Percentiles rank a stretch among this genome's conserved stretches.
phyloP scores from a whole-genome alignment of 2,888 invertebrate species.

The Galerucella pusilla region DNA sequence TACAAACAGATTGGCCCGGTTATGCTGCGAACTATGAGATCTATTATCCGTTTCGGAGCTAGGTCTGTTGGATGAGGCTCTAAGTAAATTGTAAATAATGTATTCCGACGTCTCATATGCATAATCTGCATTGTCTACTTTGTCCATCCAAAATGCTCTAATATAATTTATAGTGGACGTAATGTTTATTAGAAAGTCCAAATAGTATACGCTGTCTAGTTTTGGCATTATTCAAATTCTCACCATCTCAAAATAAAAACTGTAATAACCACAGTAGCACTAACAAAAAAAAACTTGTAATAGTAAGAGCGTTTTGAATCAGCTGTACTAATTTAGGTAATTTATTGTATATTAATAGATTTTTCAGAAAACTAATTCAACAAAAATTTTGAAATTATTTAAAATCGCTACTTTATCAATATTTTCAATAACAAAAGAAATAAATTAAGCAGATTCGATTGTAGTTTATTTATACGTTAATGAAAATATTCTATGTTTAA shows the following conservation, averaged over 20 bases:
- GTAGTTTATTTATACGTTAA: neutral
- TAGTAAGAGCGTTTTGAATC: neutral
- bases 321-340: neutral
- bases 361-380: neutral
- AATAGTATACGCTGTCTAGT: neutral
- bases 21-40: too few species aligned
- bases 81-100: too few species aligned
- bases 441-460: neutral
- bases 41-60: too few species aligned
- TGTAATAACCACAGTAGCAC: neutral
- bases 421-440: conserved; percentile 4
- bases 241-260: neutral
- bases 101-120: too few species aligned
- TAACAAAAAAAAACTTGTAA: neutral
- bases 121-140: too few species aligned
- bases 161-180: neutral
- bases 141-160: too few species aligned
- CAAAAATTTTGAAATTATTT: neutral
- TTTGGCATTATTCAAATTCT: neutral
- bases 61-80: too few species aligned
- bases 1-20: too few species aligned
- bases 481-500: conserved; percentile 15
- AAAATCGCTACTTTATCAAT: neutral
- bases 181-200: neutral
- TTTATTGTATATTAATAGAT: neutral